Percentiles rank a stretch among this genome's conserved stretches.
These are phyloP conservation scores for Entomobrya proxima DNA, from an alignment of 2,888 invertebrate genomes.

Conservation along the genomic window DNA sequence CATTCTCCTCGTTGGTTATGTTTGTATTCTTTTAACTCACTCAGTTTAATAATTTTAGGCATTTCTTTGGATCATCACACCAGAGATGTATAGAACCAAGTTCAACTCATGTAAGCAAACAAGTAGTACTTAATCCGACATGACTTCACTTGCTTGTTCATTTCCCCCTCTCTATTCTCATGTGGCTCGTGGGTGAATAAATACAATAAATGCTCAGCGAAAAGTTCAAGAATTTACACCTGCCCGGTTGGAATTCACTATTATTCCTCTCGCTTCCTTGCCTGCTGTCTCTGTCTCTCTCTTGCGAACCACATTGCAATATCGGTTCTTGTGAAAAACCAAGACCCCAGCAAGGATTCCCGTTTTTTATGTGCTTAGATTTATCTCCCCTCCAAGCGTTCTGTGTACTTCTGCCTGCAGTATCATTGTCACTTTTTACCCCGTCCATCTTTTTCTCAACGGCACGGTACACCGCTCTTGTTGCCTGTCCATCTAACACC, in stretches of 20 bases:
- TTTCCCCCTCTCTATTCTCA: not conserved
- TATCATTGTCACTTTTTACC: conserved; percentile 3
- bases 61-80: not conserved
- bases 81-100: not conserved
- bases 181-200: not conserved
- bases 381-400: not conserved
- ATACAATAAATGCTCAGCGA: not conserved
- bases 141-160: not conserved
- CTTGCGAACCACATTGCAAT: conserved; percentile 19
- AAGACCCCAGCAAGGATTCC: not conserved
- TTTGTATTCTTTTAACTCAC: not conserved
- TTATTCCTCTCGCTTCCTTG: not conserved
- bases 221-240: conserved; percentile 59
- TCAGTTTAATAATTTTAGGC: conserved; percentile 19
- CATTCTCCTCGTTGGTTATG: not conserved
- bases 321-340: conserved; percentile 36
- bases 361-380: conserved; percentile 34
- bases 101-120: not conserved
- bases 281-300: too few relatives aligned
- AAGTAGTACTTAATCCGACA: not conserved
- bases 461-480: not conserved
- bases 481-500: conserved; percentile 18
- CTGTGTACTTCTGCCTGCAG: conserved; percentile 24
- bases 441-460: conserved; percentile 6
- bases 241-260: conserved; percentile 45